Evolutionary conservation across 37 sponge, comb jelly and placozoan genomes (phyloP).

Genomic region (Crambe crambe): DNA sequence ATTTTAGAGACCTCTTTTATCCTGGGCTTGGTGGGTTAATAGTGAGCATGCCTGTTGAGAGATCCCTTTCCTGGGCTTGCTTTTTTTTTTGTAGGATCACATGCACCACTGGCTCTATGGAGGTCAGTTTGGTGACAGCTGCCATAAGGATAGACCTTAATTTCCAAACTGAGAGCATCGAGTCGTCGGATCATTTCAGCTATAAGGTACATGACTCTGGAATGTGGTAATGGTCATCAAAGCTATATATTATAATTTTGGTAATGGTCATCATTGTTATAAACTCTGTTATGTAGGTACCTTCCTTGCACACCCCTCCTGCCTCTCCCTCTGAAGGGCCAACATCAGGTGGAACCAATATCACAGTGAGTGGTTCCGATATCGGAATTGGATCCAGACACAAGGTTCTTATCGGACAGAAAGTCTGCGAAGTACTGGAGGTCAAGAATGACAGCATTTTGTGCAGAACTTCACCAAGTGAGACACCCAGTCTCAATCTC

Average conservation of each 20-base stretch:
- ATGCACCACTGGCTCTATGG: conserved; percentile 13
- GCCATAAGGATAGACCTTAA: not conserved
- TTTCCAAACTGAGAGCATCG: not conserved
- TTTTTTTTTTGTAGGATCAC: conserved; percentile 11
- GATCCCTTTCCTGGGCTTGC: too few species aligned
- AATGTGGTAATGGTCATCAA: not conserved
- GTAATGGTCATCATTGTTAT: not conserved
- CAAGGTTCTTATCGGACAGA: conserved; percentile 21
- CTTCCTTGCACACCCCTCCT: conserved; percentile 12
- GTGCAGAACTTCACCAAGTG: conserved; percentile 1
- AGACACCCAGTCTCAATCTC: not conserved
- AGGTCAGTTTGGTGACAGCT: not conserved
- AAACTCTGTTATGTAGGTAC: conserved; percentile 13
- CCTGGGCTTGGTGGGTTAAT: too few species aligned
- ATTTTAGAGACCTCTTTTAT: too few species aligned
- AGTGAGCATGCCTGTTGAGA: too few species aligned
- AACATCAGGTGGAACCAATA: conserved; percentile 66
- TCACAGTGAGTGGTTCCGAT: conserved; percentile 50
- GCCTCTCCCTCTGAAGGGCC: conserved; percentile 60
- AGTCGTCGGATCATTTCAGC: not conserved
- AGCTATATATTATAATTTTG: not conserved
- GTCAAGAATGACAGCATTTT: not conserved
- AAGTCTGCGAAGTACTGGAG: conserved; percentile 22
- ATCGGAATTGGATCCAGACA: conserved; percentile 52
- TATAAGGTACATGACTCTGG: not conserved